Conservation (phyloP, 2,888 invertebrate genomes). For the Zonitis immaculata region DNA sequence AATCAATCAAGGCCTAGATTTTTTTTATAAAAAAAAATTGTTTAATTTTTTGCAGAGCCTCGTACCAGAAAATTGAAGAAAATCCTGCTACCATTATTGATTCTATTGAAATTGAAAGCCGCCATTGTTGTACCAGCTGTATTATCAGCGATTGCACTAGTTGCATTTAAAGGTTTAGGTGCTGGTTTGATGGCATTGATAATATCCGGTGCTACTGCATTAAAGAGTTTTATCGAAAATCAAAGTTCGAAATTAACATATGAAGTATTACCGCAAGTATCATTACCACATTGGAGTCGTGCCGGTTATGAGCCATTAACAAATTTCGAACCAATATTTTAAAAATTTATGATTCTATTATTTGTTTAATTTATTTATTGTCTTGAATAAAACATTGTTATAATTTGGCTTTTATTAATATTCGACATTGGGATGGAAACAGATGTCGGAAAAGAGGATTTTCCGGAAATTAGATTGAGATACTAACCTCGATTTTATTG, state of each 20-base stretch:
- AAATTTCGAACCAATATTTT: background rate
- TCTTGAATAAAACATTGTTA: background rate
- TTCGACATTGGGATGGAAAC: too few relatives aligned
- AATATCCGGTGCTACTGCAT: slow-evolving; percentile 51
- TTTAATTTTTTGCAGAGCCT: slow-evolving; percentile 49
- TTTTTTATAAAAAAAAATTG: background rate
- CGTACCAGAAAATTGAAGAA: slow-evolving; percentile 59
- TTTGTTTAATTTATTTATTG: background rate
- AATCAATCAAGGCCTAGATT: background rate
- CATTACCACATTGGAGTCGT: slow-evolving; percentile 40
- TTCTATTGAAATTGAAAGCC: slow-evolving; percentile 60
- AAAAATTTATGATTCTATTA: background rate
- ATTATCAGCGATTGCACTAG: slow-evolving; percentile 57
- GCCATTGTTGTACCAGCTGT: slow-evolving; percentile 58
- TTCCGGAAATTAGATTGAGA: too few relatives aligned
- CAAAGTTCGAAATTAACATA: slow-evolving; percentile 38
- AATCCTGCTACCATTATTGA: slow-evolving; percentile 58
- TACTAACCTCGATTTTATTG: too few relatives aligned
- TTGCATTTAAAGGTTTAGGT: slow-evolving; percentile 62
- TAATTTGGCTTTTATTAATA: too few relatives aligned
- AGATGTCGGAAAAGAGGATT: too few relatives aligned
- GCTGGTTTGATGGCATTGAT: slow-evolving; percentile 59
- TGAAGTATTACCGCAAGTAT: slow-evolving; percentile 41
- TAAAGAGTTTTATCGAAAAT: slow-evolving; percentile 40
- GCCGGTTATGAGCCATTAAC: slow-evolving; percentile 22